phyloP scores from a whole-genome alignment of 2,888 invertebrate species.

The Notocelia uddmanniana region DNA sequence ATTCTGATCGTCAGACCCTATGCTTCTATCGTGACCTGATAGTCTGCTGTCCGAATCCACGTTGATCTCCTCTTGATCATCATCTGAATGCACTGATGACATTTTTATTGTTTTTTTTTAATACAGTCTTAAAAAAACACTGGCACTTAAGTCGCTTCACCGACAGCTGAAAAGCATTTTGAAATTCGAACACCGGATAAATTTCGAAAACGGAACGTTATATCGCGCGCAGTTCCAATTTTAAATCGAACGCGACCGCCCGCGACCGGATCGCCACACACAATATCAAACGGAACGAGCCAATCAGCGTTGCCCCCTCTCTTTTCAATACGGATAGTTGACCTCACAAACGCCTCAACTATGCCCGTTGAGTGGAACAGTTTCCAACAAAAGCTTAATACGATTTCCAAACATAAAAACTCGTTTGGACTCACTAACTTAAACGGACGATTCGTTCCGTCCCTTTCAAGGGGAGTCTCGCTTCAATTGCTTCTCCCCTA shows the following conservation, averaged over 20 bases:
- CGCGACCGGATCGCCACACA: conserved; percentile 75
- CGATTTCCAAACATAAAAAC: conserved; percentile 86
- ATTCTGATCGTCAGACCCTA: conserved; percentile 84
- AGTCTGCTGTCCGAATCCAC: conserved; percentile 88
- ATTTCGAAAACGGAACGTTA: conserved; percentile 22
- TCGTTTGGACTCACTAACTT: conserved; percentile 84
- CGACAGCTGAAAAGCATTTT: conserved; percentile 35
- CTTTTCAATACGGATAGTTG: conserved; percentile 78
- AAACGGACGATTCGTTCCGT: conserved; percentile 78
- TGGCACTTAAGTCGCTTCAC: conserved; percentile 61
- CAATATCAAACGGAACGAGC: conserved; percentile 75
- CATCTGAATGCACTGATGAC: conserved; percentile 86
- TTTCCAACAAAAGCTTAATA: conserved; percentile 86
- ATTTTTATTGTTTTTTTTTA: conserved; percentile 60
- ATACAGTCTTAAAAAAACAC: conserved; percentile 59
- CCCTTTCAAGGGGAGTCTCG: conserved; percentile 74
- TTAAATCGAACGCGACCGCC: conserved; percentile 73
- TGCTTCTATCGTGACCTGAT: conserved; percentile 82
- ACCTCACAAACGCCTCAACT: conserved; percentile 84
- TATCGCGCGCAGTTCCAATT: conserved; percentile 54
- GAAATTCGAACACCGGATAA: conserved; percentile 25
- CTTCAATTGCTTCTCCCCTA: conserved; percentile 78
- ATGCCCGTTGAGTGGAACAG: conserved; percentile 84
- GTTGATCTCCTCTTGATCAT: conserved; percentile 89
- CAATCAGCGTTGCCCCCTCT: conserved; percentile 80